Evolutionary conservation across 2,888 invertebrate genomes (phyloP).

Genomic region (Eupithecia centaureata): DNA sequence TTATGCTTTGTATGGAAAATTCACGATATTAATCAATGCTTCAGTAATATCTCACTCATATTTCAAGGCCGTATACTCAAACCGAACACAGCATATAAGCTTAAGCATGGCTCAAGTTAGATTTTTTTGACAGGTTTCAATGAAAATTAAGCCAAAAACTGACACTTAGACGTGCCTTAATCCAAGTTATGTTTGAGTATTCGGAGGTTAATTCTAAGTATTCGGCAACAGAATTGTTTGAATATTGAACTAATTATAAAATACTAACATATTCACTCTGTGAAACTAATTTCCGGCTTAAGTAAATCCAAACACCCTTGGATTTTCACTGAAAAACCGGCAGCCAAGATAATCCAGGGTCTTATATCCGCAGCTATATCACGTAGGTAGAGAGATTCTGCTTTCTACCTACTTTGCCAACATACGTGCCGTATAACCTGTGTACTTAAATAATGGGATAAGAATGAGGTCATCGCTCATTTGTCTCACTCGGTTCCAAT

Average conservation of each 20-base stretch:
- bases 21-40: background rate
- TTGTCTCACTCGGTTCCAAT: no score
- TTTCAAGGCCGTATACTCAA: no score
- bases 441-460: no score
- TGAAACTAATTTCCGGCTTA: slow-evolving; percentile 10
- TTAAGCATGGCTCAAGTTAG: no score
- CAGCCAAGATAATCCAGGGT: slow-evolving; percentile 18
- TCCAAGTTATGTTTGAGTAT: no score
- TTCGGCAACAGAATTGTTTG: background rate
- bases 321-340: slow-evolving; percentile 15
- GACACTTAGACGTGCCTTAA: no score
- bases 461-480: no score
- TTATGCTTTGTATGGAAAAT: background rate
- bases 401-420: background rate
- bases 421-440: background rate
- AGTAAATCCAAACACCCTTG: background rate
- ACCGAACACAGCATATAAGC: no score
- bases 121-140: no score
- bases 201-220: background rate
- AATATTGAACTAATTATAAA: slow-evolving; percentile 2
- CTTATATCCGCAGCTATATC: slow-evolving; percentile 13
- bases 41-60: background rate
- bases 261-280: slow-evolving; percentile 7
- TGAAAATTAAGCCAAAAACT: no score
- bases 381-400: slow-evolving; percentile 4